phyloP scores from a whole-genome alignment of 2,888 invertebrate species.

The Eilema caniola region DNA sequence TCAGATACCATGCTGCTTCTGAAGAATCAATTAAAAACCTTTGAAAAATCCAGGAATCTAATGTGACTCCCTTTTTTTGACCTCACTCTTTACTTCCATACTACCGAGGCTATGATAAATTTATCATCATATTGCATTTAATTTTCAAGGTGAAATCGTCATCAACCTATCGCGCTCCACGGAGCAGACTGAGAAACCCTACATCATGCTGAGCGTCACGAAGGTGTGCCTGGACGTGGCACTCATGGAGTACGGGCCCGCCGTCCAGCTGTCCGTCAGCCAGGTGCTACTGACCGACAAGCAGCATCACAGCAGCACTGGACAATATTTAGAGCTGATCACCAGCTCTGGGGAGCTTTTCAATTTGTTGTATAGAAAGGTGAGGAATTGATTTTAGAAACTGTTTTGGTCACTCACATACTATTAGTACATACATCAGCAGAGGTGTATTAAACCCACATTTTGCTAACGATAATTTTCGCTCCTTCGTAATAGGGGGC shows the following conservation, averaged over 20 bases:
- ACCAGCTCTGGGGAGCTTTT: constrained; percentile 90
- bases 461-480: too few relatives aligned
- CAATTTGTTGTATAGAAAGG: constrained; percentile 92
- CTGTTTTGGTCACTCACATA: too few relatives aligned
- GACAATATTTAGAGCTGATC: constrained; percentile 92
- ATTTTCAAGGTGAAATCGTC: constrained; percentile 84
- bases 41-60: too few relatives aligned
- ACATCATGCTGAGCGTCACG: constrained; percentile 90
- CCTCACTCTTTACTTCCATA: too few relatives aligned
- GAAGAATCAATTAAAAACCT: too few relatives aligned
- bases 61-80: too few relatives aligned
- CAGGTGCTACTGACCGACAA: constrained; percentile 89
- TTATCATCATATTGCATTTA: not conserved
- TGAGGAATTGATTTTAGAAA: constrained; percentile 65
- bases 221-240: constrained; percentile 91
- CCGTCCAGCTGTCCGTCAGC: constrained; percentile 88
- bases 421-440: too few relatives aligned
- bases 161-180: constrained; percentile 89
- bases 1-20: too few relatives aligned
- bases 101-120: not conserved
- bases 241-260: constrained; percentile 92
- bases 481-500: too few relatives aligned
- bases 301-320: constrained; percentile 90
- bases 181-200: constrained; percentile 90
- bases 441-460: too few relatives aligned